A percentile compares a stretch with the other conserved stretches of the same genome.
Conservation (phyloP, 2,888 invertebrate genomes). For the Chironomus tentans region DNA sequence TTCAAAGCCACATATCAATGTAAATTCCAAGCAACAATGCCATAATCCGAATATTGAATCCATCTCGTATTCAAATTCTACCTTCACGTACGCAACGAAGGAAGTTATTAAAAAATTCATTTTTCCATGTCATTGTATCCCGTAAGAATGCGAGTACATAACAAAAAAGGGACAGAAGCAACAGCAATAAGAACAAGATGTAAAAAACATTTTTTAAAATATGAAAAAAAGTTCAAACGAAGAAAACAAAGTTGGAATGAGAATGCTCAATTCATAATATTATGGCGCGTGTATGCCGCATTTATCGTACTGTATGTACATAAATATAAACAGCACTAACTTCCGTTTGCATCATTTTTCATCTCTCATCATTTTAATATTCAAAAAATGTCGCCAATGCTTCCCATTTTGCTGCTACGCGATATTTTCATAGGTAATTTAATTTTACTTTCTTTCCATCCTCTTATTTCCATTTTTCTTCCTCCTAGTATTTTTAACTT, state of each 20-base stretch:
- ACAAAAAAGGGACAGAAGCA: background rate
- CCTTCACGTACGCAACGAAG: too few relatives aligned
- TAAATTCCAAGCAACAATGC: too few relatives aligned
- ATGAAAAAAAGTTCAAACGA: background rate
- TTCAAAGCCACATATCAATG: too few relatives aligned
- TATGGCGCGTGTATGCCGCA: constrained; percentile 2
- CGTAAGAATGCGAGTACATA: too few relatives aligned
- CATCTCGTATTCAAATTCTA: too few relatives aligned
- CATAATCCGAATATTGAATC: too few relatives aligned
- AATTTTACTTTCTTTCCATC: constrained; percentile 17
- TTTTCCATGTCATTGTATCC: too few relatives aligned
- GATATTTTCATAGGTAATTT: constrained; percentile 21
- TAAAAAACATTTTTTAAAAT: background rate
- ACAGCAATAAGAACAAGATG: background rate
- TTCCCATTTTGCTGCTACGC: background rate
- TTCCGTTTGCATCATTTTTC: constrained; percentile 2
- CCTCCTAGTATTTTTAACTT: background rate
- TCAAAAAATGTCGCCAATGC: constrained; percentile 20
- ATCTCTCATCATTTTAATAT: constrained; percentile 19
- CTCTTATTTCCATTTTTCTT: background rate
- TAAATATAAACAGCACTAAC: background rate
- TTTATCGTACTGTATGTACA: background rate
- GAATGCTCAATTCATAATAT: background rate
- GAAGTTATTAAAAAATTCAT: too few relatives aligned
- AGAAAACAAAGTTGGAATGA: too few relatives aligned